Conservation (phyloP, 2,888 invertebrate species). For the Agrochola litura region DNA sequence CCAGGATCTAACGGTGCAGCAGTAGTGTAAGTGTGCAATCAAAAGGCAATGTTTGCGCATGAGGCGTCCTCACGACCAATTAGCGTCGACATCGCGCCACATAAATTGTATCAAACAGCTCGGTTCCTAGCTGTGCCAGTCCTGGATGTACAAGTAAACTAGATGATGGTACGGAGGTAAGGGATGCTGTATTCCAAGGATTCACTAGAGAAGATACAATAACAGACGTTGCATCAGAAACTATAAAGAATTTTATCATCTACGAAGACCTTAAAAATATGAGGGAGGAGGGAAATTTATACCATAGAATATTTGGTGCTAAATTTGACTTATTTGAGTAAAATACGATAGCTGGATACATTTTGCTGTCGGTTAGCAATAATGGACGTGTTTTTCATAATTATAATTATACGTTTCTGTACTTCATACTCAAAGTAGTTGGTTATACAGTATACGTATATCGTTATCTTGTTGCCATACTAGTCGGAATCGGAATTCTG, state of each 20-base stretch:
- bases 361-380: neutral
- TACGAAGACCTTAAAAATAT: neutral
- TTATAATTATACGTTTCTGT: neutral
- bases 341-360: neutral
- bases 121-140: conserved; percentile 65
- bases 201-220: neutral
- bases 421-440: no score
- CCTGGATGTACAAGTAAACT: conserved; percentile 59
- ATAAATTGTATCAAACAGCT: conserved; percentile 86
- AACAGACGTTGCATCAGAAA: neutral
- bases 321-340: neutral
- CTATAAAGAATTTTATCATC: neutral
- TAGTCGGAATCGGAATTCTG: neutral
- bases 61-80: conserved; percentile 85
- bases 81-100: conserved; percentile 83
- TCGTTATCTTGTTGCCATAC: neutral
- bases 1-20: conserved; percentile 49
- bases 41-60: conserved; percentile 82
- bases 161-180: conserved; percentile 53
- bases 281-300: neutral
- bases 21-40: conserved; percentile 76
- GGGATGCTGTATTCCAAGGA: neutral
- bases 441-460: no score
- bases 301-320: neutral
- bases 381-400: neutral